Base-by-base conservation (phyloP, 2,888 invertebrate genomes). In the Phalera bucephala region DNA sequence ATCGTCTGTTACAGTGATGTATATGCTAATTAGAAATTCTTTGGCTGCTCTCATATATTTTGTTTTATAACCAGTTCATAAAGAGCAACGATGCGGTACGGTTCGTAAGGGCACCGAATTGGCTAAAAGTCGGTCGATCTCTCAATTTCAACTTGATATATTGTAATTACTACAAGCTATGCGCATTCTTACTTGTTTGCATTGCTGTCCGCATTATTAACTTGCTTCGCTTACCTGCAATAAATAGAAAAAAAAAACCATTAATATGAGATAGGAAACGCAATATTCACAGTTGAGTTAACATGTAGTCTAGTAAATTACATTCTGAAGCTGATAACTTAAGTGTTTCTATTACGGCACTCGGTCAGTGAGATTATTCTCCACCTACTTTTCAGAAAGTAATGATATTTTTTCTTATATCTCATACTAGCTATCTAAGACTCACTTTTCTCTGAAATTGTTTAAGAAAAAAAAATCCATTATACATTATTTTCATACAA, bases 1-100 rank as follows among this genome's bases (percentile, higher is more conserved):
- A 7, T 12, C 12, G 13, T 12, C 6, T 12, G 8, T 11, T 25
- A 53, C 43, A 50, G 51, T 48, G 63, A 66, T 28, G 15, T 15
- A 28, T n/a, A 3, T n/a, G 28, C 40, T 49, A 50, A 49, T 64
- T 71, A 67, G 60, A 64, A 67, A 57, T 61, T 69, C 60, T 63
- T 61, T 59, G 34, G 46, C 42, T 52, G 52, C 41, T 66, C 52
- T 60, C 53, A 49, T 62, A 52, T 62, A 44, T 64, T 60, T 48
- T 52, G 48, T 49, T 58, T 40, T 48, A 34, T 33, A 51, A 40
- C 57, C 32, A 28, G 36, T 48, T 59, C 52, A 41, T 45, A 36
- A 47, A 37, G 44, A 31, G 41, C 31, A 45, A 30, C 47, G 39
- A 15, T 28, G 42, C 53, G 40, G 33, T 42, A 44, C 40, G 39